Evolutionary conservation across 2,797 vertebrate species (phyloP).

Genomic region (Heteromormyrus szaboi): DNA sequence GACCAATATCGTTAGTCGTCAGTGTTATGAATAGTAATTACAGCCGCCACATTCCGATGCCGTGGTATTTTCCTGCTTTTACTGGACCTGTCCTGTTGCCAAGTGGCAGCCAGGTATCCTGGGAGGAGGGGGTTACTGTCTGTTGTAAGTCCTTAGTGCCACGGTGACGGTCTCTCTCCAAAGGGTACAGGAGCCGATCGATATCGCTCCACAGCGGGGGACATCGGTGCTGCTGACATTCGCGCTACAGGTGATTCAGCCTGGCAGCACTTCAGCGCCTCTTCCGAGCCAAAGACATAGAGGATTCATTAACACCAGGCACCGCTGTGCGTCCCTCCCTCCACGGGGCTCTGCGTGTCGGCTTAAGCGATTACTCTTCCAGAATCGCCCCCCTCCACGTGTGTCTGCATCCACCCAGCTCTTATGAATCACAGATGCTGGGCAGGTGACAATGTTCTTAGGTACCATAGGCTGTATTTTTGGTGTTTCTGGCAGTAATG

Average conservation of each 20-base stretch:
- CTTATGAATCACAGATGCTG: background rate
- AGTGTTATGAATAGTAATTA: background rate
- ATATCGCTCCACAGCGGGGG: background rate
- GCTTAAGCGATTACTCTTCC: background rate
- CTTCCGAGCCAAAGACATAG: background rate
- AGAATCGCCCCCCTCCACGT: background rate
- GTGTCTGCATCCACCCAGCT: background rate
- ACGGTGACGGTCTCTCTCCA: background rate
- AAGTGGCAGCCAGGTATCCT: background rate
- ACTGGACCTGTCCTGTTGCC: background rate
- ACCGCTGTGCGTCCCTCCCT: background rate
- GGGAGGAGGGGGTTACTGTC: background rate
- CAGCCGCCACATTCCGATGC: background rate
- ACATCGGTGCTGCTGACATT: background rate
- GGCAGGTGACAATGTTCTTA: background rate
- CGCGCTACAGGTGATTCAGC: background rate
- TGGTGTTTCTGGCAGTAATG: background rate
- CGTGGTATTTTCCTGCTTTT: background rate
- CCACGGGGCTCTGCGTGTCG: background rate
- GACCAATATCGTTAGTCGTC: background rate
- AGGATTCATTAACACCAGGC: constrained; percentile 1
- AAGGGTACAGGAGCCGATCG: background rate
- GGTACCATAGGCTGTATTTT: background rate
- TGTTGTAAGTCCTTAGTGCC: background rate
- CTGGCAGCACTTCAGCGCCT: background rate